Conservation (phyloP, 2,888 invertebrate genomes). For the Cecidostiba fungosa region DNA sequence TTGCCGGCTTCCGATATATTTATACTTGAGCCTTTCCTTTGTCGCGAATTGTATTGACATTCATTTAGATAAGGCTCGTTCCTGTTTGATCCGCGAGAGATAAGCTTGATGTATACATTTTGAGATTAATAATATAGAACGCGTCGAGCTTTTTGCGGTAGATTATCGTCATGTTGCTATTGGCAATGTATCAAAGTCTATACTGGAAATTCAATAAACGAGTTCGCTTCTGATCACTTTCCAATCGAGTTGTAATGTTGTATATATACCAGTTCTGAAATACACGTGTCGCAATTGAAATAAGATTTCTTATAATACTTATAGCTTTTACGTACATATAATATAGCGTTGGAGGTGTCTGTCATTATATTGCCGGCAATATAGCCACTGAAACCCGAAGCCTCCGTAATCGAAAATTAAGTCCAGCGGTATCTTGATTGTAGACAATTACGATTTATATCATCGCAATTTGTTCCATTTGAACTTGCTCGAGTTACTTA, state of each 20-base stretch:
- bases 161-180: not conserved
- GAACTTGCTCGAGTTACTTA: not conserved
- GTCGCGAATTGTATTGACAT: not conserved
- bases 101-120: not conserved
- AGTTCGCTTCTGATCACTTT: not conserved
- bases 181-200: conserved; percentile 2
- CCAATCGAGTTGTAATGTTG: not conserved
- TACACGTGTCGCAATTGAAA: not conserved
- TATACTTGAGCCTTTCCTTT: not conserved
- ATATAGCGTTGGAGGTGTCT: not conserved
- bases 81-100: not conserved
- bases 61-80: not conserved
- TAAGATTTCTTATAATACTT: too few relatives aligned
- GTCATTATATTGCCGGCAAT: conserved; percentile 1
- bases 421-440: not conserved
- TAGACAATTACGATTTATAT: conserved; percentile 11
- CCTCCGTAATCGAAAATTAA: conserved; percentile 3
- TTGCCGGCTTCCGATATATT: not conserved
- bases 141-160: not conserved
- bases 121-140: not conserved
- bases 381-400: not conserved
- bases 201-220: not conserved
- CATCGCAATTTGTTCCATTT: not conserved
- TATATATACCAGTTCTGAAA: not conserved
- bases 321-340: not conserved